Evolutionary conservation across 2,797 vertebrate species (phyloP).

Genomic region (Xiphophorus birchmanni): DNA sequence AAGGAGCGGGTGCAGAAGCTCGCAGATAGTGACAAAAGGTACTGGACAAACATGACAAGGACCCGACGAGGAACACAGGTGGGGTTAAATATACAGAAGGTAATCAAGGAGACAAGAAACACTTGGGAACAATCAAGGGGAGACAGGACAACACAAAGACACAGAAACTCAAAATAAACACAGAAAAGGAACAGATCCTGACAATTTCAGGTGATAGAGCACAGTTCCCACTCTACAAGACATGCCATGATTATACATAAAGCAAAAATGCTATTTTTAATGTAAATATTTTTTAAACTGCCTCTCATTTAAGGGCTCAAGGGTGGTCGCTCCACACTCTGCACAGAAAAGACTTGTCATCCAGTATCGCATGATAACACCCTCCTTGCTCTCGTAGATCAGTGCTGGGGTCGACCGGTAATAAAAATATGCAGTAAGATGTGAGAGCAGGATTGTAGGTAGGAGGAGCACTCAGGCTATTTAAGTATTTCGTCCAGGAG

Average conservation of each 20-base stretch:
- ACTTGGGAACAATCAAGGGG: too few species aligned
- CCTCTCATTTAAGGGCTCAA: constrained; percentile 19
- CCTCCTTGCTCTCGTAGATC: constrained; percentile 53
- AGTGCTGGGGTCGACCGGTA: constrained; percentile 48
- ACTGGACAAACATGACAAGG: too few species aligned
- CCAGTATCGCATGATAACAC: constrained; percentile 57
- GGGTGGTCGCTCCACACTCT: not conserved
- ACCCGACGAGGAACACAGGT: too few species aligned
- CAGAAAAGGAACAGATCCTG: too few species aligned
- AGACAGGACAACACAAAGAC: too few species aligned
- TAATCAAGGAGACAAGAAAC: too few species aligned
- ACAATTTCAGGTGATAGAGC: not conserved
- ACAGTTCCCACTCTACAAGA: not conserved
- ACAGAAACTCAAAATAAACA: too few species aligned
- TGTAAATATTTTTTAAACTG: constrained; percentile 6
- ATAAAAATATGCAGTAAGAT: constrained; percentile 53
- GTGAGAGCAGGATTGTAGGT: constrained; percentile 53
- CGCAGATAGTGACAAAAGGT: too few species aligned
- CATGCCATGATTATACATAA: constrained; percentile 7
- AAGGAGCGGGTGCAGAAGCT: too few species aligned
- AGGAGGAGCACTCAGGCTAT: constrained; percentile 57
- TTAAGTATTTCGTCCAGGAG: constrained; percentile 60
- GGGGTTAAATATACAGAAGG: too few species aligned
- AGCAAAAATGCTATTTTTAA: constrained; percentile 28
- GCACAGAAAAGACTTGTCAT: constrained; percentile 45